These are phyloP conservation scores for Epinotia demarniana DNA, from an alignment of 2,888 invertebrate genomes.

Conservation along the genomic window DNA sequence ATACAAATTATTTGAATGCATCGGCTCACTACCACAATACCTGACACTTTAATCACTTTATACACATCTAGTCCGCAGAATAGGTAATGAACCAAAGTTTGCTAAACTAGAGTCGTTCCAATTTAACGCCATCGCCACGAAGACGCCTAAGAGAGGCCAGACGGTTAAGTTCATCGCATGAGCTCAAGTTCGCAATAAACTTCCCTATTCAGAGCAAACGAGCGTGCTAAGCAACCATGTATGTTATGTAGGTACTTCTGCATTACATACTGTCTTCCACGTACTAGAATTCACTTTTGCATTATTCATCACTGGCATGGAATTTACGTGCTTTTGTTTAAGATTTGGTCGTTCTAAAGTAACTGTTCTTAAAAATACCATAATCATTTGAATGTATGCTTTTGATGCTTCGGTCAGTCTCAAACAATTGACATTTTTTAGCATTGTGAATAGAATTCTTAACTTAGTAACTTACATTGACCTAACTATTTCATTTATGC, in stretches of 20 bases:
- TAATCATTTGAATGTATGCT: conserved; percentile 6
- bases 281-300: conserved; percentile 47
- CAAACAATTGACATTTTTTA: no score
- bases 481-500: no score
- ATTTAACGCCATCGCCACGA: conserved; percentile 12
- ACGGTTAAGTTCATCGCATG: conserved; percentile 12
- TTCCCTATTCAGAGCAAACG: conserved; percentile 37
- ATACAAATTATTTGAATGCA: neutral
- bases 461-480: no score
- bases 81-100: neutral
- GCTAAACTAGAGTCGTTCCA: neutral
- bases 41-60: neutral
- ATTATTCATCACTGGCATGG: conserved; percentile 50
- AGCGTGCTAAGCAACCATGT: conserved; percentile 30
- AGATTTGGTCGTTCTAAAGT: conserved; percentile 28
- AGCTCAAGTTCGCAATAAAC: conserved; percentile 36
- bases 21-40: neutral
- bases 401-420: neutral
- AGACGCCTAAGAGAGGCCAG: neutral
- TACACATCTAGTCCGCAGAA: neutral
- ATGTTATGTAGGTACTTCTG: neutral
- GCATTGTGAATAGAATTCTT: no score
- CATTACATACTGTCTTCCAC: conserved; percentile 1
- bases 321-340: conserved; percentile 40
- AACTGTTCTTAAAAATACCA: conserved; percentile 16